phyloP scores from a whole-genome alignment of 2,113 vertebrate species.

The Potamarius usumacintae region DNA sequence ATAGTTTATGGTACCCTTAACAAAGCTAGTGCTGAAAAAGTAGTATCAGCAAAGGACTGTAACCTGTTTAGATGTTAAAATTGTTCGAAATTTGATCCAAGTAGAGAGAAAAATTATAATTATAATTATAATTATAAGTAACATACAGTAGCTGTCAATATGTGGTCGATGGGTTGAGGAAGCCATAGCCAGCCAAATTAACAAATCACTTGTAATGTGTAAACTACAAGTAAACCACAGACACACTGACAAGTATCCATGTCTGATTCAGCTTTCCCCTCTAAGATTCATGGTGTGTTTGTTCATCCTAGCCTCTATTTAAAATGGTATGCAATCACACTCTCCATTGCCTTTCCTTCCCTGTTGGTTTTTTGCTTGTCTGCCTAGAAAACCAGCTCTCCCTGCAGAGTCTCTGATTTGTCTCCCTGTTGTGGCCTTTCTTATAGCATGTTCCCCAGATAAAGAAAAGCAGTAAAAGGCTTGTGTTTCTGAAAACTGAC shows the following conservation, averaged over 20 bases:
- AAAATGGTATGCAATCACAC: slow-evolving; percentile 26
- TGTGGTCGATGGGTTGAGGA: not conserved
- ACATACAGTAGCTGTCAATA: too few species aligned
- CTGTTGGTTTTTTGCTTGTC: slow-evolving; percentile 9
- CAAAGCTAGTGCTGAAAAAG: not conserved
- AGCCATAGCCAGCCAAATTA: not conserved
- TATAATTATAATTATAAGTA: not conserved
- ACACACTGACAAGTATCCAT: not conserved
- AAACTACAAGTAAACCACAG: not conserved
- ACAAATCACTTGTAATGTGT: slow-evolving; percentile 5
- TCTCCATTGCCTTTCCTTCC: slow-evolving; percentile 28
- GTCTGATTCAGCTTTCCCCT: slow-evolving; percentile 46
- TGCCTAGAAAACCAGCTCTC: slow-evolving; percentile 25
- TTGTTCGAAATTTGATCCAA: not conserved
- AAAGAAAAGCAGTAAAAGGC: slow-evolving; percentile 56
- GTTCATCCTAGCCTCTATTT: slow-evolving; percentile 46
- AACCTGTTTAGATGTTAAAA: not conserved
- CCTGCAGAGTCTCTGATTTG: slow-evolving; percentile 52
- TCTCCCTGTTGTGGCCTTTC: slow-evolving; percentile 31
- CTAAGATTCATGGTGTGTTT: slow-evolving; percentile 46
- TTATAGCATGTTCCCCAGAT: slow-evolving; percentile 44
- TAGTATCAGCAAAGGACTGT: not conserved
- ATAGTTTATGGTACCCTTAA: not conserved
- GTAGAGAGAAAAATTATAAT: not conserved
- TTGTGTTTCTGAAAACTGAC: slow-evolving; percentile 79